Base-by-base conservation (phyloP, 2,888 invertebrate species). In the Unio delphinus region DNA sequence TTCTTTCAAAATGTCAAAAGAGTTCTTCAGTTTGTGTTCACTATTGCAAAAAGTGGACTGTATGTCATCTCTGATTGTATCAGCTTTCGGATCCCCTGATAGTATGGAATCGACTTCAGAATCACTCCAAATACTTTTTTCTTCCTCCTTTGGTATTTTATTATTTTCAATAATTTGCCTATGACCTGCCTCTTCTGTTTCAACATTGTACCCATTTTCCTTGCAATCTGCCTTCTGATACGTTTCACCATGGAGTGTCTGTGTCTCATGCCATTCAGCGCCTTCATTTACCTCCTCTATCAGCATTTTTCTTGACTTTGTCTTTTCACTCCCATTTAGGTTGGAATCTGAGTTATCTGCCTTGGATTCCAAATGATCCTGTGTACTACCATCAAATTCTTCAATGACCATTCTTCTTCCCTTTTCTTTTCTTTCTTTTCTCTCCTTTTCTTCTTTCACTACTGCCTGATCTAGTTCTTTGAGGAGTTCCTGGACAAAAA, bases 401-500 rank as follows among this genome's bases (percentile, higher is more conserved):
- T 88, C 86, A 58, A 89, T 89, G 20, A 86, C 82, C 86, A 89
- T 83, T 69, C 87, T 78, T 58, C 82, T 78, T 45, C 87, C 88
- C 65, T 85, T 85, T 23, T 72, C 74, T 64, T 86, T 87, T 67
- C 80, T 81, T 45, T 83, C 78, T 56, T 74, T 79, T 63, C 81
- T 76, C 28, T 77, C 80, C 60, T 78, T 72, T 11, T 79, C 74
- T 56, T 65, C 61, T 58, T 76, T 77, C 64, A 69, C 63, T 64
- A 65, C 66, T 45, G 76, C 74, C n/a, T 74, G 78, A 7, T 78
- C 75, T 6, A 86, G 70, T 62, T 87, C 87, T 28, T 74, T 64
- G 18, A 88, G 65, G 20, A 87, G 58, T 23, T 83, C 80, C 88
- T 89, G 70, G 11, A 70, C 30, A 59, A 61, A 55, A 18, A 18